Evolutionary conservation across 2,113 vertebrate species (phyloP).

Genomic region (Albula goreensis): DNA sequence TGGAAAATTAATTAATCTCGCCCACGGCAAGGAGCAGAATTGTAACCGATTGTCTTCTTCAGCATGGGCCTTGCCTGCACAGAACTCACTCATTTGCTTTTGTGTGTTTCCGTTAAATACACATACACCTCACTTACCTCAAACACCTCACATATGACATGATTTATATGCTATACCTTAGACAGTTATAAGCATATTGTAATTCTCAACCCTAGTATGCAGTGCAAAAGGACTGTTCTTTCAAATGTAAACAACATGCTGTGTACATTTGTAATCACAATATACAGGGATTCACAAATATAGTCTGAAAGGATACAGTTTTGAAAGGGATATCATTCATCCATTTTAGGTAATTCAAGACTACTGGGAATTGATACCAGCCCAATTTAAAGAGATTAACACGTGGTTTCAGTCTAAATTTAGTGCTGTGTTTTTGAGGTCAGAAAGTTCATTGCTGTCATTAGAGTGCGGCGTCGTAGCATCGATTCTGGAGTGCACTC

Average conservation of each 20-base stretch:
- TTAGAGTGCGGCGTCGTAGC: background rate
- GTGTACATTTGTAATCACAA: background rate
- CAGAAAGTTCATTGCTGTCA: background rate
- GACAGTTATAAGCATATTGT: background rate
- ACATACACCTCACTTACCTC: background rate
- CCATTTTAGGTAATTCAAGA: too few species aligned
- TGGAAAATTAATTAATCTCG: slow-evolving; percentile 64
- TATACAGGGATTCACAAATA: background rate
- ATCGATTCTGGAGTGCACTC: background rate
- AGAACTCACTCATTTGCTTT: slow-evolving; percentile 23
- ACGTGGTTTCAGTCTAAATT: too few species aligned
- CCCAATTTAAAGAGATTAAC: too few species aligned
- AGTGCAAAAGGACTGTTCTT: background rate
- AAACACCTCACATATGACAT: background rate
- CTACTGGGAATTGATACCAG: too few species aligned
- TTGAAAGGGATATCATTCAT: background rate
- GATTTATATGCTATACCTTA: background rate
- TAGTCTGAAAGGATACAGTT: background rate
- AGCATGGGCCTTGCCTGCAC: slow-evolving; percentile 50
- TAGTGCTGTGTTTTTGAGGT: too few species aligned
- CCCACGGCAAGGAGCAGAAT: slow-evolving; percentile 65
- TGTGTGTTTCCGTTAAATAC: background rate
- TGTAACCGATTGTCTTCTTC: slow-evolving; percentile 41
- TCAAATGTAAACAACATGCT: background rate
- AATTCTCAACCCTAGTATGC: background rate